A percentile compares a stretch with the other conserved stretches of the same genome.
phyloP scores from a whole-genome alignment of 2,888 invertebrate species.

The Polymixis lichenea region DNA sequence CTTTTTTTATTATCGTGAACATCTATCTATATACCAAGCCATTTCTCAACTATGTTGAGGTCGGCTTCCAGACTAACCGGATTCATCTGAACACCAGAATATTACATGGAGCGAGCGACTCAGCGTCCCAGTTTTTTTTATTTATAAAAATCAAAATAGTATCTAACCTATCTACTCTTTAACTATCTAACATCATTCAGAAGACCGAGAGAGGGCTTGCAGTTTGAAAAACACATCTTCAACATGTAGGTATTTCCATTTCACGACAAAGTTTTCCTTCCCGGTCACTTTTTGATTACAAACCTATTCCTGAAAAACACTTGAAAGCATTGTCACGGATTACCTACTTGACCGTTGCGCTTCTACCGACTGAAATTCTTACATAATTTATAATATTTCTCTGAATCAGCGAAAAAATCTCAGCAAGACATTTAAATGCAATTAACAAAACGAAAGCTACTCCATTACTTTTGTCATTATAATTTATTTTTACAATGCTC shows the following conservation, averaged over 20 bases:
- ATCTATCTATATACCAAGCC: neutral
- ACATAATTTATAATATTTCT: constrained; percentile 29
- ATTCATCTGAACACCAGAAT: neutral
- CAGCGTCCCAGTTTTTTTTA: neutral
- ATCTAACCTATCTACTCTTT: too few relatives aligned
- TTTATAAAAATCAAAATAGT: neutral
- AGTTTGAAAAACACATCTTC: neutral
- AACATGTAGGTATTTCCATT: neutral
- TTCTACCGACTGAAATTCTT: neutral
- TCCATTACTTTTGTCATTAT: constrained; percentile 32
- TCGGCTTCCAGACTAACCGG: neutral
- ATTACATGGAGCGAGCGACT: neutral
- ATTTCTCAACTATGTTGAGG: neutral
- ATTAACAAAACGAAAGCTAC: constrained; percentile 30
- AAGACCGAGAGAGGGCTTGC: neutral
- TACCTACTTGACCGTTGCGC: neutral
- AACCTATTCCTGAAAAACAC: neutral
- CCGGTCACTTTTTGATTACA: neutral
- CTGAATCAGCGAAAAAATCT: constrained; percentile 34
- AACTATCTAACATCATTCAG: neutral
- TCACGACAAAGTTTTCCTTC: neutral
- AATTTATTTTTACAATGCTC: constrained; percentile 24
- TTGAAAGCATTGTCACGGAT: neutral
- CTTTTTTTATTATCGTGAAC: neutral
- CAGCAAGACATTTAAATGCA: constrained; percentile 22